These are phyloP conservation scores for Pentalonia nigronervosa DNA, from an alignment of 1,140 invertebrate species.

Conservation along the genomic window DNA sequence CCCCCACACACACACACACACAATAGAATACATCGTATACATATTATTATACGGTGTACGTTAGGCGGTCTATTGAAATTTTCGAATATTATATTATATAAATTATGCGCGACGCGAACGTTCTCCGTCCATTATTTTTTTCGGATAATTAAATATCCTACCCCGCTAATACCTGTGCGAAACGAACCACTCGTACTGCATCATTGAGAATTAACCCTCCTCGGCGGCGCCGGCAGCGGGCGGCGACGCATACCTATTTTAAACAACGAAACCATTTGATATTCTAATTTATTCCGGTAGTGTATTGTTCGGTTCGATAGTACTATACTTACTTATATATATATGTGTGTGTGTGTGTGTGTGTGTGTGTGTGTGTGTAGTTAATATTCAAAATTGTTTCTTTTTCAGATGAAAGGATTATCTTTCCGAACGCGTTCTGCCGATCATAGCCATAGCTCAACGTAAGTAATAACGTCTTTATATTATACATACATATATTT, in stretches of 20 bases:
- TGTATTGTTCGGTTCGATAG: slow-evolving; percentile 44
- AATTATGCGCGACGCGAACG: slow-evolving; percentile 9
- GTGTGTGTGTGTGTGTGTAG: not conserved
- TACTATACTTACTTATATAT: not conserved
- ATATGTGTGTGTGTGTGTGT: not conserved
- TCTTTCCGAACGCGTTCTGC: slow-evolving; percentile 5
- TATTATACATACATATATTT: not conserved
- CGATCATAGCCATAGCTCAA: not conserved
- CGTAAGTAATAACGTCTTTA: not conserved
- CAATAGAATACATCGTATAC: not conserved
- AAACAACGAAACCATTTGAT: slow-evolving; percentile 28
- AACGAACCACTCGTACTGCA: slow-evolving; percentile 48
- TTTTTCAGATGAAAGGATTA: slow-evolving; percentile 45
- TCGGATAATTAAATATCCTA: slow-evolving; percentile 54
- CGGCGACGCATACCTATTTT: slow-evolving; percentile 25
- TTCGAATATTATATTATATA: not conserved
- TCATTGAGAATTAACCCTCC: slow-evolving; percentile 40
- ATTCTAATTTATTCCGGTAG: slow-evolving; percentile 48
- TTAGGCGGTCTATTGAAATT: not conserved
- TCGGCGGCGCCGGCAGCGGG: not conserved
- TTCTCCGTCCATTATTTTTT: slow-evolving; percentile 30
- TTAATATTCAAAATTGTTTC: slow-evolving; percentile 34
- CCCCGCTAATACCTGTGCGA: slow-evolving; percentile 56
- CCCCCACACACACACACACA: too few species aligned
- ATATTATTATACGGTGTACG: not conserved